Evolutionary conservation across 2,113 vertebrate species (phyloP), one percentile per base, ranked within the genome.

Genomic region (Machaerirhynchus nigripectus): DNA sequence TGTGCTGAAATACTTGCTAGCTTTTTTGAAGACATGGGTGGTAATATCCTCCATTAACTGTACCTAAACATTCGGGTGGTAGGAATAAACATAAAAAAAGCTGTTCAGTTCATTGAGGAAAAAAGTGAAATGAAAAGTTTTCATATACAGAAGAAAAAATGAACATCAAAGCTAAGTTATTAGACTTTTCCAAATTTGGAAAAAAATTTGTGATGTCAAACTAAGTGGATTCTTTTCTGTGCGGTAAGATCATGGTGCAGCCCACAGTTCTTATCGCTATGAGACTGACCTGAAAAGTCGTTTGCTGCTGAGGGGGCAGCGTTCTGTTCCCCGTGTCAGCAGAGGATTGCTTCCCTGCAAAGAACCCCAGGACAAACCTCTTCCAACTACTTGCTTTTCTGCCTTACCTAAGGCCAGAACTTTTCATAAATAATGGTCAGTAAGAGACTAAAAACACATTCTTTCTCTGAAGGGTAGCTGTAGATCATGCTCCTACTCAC

Each of bases 301-400:
- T 35, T 78, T 52, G 21, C 61, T 68, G 5, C 39, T 24, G 33
- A n/a, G 47, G 46, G 42, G 46, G 22, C 35, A n/a, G 24, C 0
- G 0, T 50, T 90, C 33, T 49, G 18, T 69, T 55, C 39, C 27
- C 9, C 0, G 0, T 15, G 40, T 27, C 24, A 73, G 37, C 18
- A 9, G 44, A 46, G 27, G 55, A 9, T 37, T 77, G 42, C 50
- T 61, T 74, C 70, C 50, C 70, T 56, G 35, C 39, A 42, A 39
- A 53, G 60, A 69, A 20, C 30, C 35, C 59, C 30, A 22, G 22
- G 13, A 35, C 40, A 64, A 57, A 42, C 10, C 14, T 37, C 53
- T 39, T 84, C 24, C 17, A 44, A 3, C 39, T 49, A 0, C 9
- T 73, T 69, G 14, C 19, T 55, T 64, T 76, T 71, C 42, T 56